Conservation (phyloP, 2,797 vertebrate species). For the Melopsittacus undulatus region DNA sequence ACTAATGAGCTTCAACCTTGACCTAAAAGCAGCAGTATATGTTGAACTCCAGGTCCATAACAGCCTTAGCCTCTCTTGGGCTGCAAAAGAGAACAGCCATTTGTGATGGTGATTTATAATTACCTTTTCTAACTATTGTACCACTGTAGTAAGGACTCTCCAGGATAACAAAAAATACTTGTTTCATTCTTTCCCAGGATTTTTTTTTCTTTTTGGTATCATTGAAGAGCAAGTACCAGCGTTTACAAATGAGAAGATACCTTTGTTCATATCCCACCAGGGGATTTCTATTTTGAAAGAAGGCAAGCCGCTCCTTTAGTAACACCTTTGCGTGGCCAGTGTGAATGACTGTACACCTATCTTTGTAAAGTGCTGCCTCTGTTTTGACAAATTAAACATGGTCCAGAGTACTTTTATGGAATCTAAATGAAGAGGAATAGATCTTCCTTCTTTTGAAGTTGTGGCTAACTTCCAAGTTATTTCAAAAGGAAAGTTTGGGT, state of each 20-base stretch:
- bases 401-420: constrained; percentile 19
- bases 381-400: constrained; percentile 40
- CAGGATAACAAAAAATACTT: background rate
- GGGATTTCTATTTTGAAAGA: background rate
- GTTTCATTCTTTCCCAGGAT: background rate
- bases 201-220: constrained; percentile 12
- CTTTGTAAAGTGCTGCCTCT: constrained; percentile 35
- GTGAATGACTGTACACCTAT: constrained; percentile 1
- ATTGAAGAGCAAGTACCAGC: background rate
- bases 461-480: constrained; percentile 54
- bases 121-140: background rate
- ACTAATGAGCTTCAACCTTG: constrained; percentile 12
- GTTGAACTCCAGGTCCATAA: background rate
- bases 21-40: constrained; percentile 14
- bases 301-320: background rate
- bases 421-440: constrained; percentile 31
- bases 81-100: background rate
- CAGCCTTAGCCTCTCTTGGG: background rate
- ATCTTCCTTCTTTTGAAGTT: constrained; percentile 55
- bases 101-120: background rate
- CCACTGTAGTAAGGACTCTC: background rate
- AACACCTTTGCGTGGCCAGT: background rate
- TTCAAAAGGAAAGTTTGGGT: constrained; percentile 54
- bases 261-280: background rate
- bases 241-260: background rate